Evolutionary conservation across 2,113 vertebrate species (phyloP).

Genomic region (Chrysemys picta): DNA sequence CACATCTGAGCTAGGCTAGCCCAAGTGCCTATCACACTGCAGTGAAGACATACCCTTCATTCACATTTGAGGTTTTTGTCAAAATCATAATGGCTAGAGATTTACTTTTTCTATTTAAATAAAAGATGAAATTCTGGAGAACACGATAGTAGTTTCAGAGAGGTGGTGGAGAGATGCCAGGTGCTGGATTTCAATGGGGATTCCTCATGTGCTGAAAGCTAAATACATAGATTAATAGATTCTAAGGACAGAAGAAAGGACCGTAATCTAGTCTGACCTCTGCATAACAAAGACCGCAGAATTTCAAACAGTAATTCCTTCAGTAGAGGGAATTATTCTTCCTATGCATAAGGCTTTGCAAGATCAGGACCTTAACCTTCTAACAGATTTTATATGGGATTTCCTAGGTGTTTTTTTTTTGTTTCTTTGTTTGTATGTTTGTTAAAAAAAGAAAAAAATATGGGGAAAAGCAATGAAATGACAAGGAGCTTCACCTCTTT

Average conservation of each 20-base stretch:
- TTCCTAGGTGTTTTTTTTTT: neutral
- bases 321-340: neutral
- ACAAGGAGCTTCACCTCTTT: neutral
- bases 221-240: neutral
- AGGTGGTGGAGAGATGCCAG: neutral
- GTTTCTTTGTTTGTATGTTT: too few species aligned
- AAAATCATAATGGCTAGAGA: neutral
- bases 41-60: neutral
- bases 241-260: conserved; percentile 10
- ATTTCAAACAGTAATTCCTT: neutral
- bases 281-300: neutral
- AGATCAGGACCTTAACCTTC: neutral
- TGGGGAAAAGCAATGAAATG: neutral
- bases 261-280: neutral
- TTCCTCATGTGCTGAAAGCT: neutral
- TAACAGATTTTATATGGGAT: neutral
- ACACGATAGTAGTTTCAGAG: neutral
- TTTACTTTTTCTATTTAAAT: conserved; percentile 28
- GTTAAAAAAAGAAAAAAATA: neutral
- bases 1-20: conserved; percentile 40
- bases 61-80: neutral
- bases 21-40: neutral
- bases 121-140: neutral
- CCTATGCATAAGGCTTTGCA: neutral
- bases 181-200: neutral